phyloP scores from a whole-genome alignment of 2,888 invertebrate genomes.

The Acleris literana region DNA sequence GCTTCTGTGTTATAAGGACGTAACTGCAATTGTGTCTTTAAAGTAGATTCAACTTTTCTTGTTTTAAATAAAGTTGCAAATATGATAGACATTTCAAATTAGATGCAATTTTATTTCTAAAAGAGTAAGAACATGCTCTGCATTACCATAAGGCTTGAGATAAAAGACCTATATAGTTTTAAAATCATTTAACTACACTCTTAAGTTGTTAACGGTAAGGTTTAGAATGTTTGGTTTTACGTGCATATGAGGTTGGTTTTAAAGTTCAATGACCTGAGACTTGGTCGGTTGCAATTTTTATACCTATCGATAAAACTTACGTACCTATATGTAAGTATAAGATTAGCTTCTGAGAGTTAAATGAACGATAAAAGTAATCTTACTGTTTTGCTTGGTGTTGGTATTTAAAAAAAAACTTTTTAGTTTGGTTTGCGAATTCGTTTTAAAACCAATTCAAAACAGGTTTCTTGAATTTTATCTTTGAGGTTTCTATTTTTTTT shows the following conservation, averaged over 20 bases:
- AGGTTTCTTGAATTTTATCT: too few species aligned
- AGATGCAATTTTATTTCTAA: conserved; percentile 9
- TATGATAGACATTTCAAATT: not conserved
- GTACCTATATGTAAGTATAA: not conserved
- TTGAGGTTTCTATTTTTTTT: too few species aligned
- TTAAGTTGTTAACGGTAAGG: conserved; percentile 9
- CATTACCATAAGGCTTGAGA: conserved; percentile 33
- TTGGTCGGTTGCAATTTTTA: conserved; percentile 26
- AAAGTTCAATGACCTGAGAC: conserved; percentile 20
- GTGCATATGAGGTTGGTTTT: conserved; percentile 10
- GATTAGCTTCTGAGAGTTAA: not conserved
- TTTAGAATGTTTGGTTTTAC: not conserved
- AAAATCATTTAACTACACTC: not conserved
- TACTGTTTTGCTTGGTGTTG: too few species aligned
- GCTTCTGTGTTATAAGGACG: not conserved
- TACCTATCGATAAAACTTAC: not conserved
- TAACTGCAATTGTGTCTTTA: too few species aligned
- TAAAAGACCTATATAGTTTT: conserved; percentile 15
- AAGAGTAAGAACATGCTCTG: conserved; percentile 10
- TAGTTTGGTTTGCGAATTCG: too few species aligned
- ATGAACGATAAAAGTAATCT: not conserved
- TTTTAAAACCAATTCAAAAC: too few species aligned
- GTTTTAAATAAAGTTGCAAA: not conserved
- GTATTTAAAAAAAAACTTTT: too few species aligned
- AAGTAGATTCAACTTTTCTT: not conserved